Evolutionary conservation across 2,888 invertebrate species (phyloP).

Genomic region (Sesia bembeciformis): DNA sequence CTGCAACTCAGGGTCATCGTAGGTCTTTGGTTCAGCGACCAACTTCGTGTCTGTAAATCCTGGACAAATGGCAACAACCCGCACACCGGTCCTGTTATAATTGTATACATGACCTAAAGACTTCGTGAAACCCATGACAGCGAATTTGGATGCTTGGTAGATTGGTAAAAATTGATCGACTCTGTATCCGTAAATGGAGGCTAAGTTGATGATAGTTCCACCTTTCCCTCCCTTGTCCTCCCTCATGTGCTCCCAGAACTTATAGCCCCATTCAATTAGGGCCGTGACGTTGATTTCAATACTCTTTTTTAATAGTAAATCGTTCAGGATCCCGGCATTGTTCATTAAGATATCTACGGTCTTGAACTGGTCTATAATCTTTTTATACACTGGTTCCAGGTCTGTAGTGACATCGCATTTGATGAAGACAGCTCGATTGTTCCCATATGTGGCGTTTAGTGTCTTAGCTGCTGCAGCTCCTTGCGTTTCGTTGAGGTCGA

Average conservation of each 20-base stretch:
- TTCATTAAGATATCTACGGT: conserved; percentile 34
- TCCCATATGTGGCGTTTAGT: conserved; percentile 42
- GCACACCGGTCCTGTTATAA: conserved; percentile 58
- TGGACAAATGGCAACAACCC: conserved; percentile 69
- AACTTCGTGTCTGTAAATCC: conserved; percentile 63
- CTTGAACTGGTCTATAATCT: conserved; percentile 27
- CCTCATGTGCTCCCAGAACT: conserved; percentile 75
- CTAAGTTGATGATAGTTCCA: conserved; percentile 78
- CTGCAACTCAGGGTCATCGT: conserved; percentile 8
- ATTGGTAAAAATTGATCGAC: conserved; percentile 65
- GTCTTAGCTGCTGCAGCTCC: conserved; percentile 35
- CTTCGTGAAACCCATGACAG: conserved; percentile 66
- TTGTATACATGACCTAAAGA: conserved; percentile 59
- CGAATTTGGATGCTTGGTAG: conserved; percentile 77
- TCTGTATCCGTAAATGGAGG: conserved; percentile 74
- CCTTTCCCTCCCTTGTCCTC: conserved; percentile 71
- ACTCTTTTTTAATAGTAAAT: conserved; percentile 18
- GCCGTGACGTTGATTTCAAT: conserved; percentile 45
- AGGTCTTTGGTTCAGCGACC: conserved; percentile 10
- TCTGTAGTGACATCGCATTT: conserved; percentile 49
- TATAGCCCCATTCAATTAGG: conserved; percentile 48
- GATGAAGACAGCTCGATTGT: conserved; percentile 38
- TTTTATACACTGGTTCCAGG: conserved; percentile 33
- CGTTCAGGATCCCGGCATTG: conserved; percentile 28
- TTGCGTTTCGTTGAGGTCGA: conserved; percentile 21